Conservation (phyloP, 2,888 invertebrate genomes). For the Drosophila nigricruria region DNA sequence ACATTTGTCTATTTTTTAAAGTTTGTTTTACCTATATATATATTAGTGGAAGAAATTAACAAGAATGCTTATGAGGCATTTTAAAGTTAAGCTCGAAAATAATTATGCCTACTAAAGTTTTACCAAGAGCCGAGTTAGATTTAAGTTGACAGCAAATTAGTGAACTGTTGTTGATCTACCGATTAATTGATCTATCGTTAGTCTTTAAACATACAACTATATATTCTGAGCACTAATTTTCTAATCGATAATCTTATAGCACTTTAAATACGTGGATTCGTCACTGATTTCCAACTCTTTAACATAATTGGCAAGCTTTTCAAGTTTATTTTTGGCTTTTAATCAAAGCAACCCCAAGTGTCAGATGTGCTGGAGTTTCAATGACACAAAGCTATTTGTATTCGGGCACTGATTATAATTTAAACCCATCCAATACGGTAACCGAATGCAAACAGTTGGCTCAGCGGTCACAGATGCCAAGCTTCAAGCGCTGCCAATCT, state of each 20-base stretch:
- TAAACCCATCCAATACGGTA: conserved; percentile 17
- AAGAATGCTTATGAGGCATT: too few relatives aligned
- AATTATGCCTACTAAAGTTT: too few relatives aligned
- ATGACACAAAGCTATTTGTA: conserved; percentile 22
- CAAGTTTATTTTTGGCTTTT: not conserved
- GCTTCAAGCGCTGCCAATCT: conserved; percentile 32
- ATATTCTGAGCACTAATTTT: not conserved
- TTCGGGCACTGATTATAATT: conserved; percentile 19
- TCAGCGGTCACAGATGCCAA: conserved; percentile 6
- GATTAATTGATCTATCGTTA: too few relatives aligned
- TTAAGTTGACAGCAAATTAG: too few relatives aligned
- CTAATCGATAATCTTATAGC: not conserved
- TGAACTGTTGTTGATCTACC: too few relatives aligned
- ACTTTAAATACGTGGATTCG: not conserved
- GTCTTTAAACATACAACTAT: too few relatives aligned
- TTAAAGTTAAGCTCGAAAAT: too few relatives aligned
- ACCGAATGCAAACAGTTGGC: conserved; percentile 18
- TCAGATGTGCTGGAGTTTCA: conserved; percentile 8
- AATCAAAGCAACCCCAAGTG: conserved; percentile 11
- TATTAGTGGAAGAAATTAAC: too few relatives aligned
- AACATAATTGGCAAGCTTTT: not conserved
- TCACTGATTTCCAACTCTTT: not conserved
- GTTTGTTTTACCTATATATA: too few relatives aligned
- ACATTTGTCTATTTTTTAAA: too few relatives aligned
- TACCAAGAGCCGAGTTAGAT: too few relatives aligned